Conservation (phyloP, 1,140 invertebrate genomes). For the Neomicropteryx cornuta region DNA sequence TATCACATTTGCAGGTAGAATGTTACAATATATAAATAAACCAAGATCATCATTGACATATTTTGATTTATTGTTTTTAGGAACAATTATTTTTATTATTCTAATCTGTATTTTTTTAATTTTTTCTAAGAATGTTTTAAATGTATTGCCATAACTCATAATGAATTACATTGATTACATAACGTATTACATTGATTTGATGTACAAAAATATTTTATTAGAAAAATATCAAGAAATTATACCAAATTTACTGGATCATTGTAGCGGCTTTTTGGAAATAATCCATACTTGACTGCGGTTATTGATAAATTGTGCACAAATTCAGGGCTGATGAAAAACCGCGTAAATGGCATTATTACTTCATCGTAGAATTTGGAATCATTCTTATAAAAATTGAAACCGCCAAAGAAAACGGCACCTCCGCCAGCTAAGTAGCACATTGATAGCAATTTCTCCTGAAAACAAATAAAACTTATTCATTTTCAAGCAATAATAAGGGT, state of each 20-base stretch:
- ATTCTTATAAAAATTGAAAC: constrained; percentile 51
- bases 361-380: constrained; percentile 69
- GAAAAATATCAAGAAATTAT: constrained; percentile 20
- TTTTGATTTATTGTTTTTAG: constrained; percentile 4
- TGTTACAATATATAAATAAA: constrained; percentile 6
- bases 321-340: constrained; percentile 61
- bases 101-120: background rate
- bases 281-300: constrained; percentile 57
- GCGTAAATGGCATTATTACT: constrained; percentile 56
- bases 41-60: constrained; percentile 4
- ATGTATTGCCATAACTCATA: background rate
- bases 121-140: background rate
- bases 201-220: constrained; percentile 8
- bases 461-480: constrained; percentile 17
- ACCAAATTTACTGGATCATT: constrained; percentile 52
- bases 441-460: constrained; percentile 45
- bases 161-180: constrained; percentile 3
- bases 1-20: no score
- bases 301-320: constrained; percentile 68
- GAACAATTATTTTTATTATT: background rate
- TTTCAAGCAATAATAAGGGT: no score
- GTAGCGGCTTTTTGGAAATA: constrained; percentile 48
- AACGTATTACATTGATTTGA: constrained; percentile 6
- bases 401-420: constrained; percentile 48
- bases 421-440: constrained; percentile 42